A percentile compares a stretch with the other conserved stretches of the same genome.
phyloP scores from a whole-genome alignment of 2,888 invertebrate genomes.

The Oxyteleia sp. region DNA sequence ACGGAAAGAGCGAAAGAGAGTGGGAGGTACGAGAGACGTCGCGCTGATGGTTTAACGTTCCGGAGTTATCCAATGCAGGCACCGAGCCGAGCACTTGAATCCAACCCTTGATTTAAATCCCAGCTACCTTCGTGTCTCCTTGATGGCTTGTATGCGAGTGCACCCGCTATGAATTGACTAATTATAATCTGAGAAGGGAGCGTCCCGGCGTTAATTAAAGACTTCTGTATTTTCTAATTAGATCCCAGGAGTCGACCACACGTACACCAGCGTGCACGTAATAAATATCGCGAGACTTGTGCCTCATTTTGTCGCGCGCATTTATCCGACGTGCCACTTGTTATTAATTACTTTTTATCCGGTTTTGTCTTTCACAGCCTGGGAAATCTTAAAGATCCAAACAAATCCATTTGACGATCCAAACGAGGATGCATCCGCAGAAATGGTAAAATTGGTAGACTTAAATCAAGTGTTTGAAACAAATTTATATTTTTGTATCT shows the following conservation, averaged over 20 bases:
- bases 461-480: no score
- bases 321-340: constrained; percentile 2
- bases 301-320: constrained; percentile 8
- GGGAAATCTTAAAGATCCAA: no score
- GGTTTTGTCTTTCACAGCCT: neutral
- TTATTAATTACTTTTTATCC: constrained; percentile 25
- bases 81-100: constrained; percentile 71
- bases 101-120: constrained; percentile 83
- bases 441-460: no score
- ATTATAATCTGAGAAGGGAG: constrained; percentile 84
- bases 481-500: no score
- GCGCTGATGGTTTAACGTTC: constrained; percentile 76
- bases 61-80: constrained; percentile 77
- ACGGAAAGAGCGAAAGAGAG: constrained; percentile 31
- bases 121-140: constrained; percentile 74
- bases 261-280: constrained; percentile 9
- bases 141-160: constrained; percentile 74
- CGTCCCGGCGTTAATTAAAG: constrained; percentile 82
- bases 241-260: constrained; percentile 56
- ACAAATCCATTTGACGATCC: no score
- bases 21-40: constrained; percentile 26
- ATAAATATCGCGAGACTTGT: constrained; percentile 46
- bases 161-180: constrained; percentile 85
- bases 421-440: no score
- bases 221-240: constrained; percentile 83